phyloP scores from a whole-genome alignment of 2,888 invertebrate species.

The Agrilus biguttatus region DNA sequence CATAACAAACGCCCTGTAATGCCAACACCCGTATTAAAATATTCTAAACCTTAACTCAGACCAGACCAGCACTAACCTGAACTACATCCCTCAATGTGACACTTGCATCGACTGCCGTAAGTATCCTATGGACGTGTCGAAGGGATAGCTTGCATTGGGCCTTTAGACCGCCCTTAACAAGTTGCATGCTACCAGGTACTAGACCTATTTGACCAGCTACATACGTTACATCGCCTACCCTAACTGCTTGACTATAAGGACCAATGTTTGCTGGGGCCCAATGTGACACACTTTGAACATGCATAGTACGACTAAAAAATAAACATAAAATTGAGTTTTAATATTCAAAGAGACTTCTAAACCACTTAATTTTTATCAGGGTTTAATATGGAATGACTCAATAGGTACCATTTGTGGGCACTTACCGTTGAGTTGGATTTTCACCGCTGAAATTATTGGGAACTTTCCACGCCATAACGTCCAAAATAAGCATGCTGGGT shows the following conservation, averaged over 20 bases:
- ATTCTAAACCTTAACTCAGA: background rate
- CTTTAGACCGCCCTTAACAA: constrained; percentile 64
- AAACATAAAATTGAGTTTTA: constrained; percentile 4
- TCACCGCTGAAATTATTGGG: constrained; percentile 15
- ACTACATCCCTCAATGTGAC: constrained; percentile 71
- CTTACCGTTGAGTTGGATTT: constrained; percentile 19
- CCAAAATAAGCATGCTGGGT: constrained; percentile 60
- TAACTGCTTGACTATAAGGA: constrained; percentile 85
- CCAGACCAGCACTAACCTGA: constrained; percentile 35
- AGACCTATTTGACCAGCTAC: constrained; percentile 88
- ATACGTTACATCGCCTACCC: constrained; percentile 71
- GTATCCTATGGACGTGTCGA: constrained; percentile 67
- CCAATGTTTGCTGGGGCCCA: constrained; percentile 98
- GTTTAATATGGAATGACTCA: too few relatives aligned
- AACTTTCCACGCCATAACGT: constrained; percentile 50
- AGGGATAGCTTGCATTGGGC: constrained; percentile 72
- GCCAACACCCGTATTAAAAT: constrained; percentile 2
- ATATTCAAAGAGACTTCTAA: too few relatives aligned
- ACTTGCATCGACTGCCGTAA: constrained; percentile 65
- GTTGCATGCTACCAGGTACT: constrained; percentile 64
- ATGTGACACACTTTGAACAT: constrained; percentile 89
- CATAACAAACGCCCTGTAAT: constrained; percentile 67
- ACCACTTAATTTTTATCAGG: too few relatives aligned
- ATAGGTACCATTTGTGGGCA: background rate
- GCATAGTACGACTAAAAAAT: constrained; percentile 58